Percentiles rank a stretch among this genome's conserved stretches.
These are phyloP conservation scores for Drosophila longiperda DNA, from an alignment of 2,888 invertebrate genomes.

Conservation along the genomic window DNA sequence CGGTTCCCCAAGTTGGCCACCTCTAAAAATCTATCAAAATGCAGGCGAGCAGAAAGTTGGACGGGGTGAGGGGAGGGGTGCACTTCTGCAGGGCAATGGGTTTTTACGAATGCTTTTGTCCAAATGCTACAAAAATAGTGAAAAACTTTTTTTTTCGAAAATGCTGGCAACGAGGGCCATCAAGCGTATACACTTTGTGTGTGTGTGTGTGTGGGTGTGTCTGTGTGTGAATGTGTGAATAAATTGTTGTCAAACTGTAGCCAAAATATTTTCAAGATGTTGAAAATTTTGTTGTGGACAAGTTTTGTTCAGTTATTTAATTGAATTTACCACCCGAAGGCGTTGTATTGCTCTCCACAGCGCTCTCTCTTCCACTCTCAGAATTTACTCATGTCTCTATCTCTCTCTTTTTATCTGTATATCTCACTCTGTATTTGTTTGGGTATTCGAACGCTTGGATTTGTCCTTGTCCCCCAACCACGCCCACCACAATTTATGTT, in stretches of 20 bases:
- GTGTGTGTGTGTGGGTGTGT: not conserved
- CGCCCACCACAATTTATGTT: slow-evolving; percentile 13
- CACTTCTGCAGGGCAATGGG: slow-evolving; percentile 34
- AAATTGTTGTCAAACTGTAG: slow-evolving; percentile 80
- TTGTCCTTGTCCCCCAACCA: slow-evolving; percentile 43
- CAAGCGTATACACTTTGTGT: slow-evolving; percentile 9
- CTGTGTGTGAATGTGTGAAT: slow-evolving; percentile 39
- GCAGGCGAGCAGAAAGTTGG: slow-evolving; percentile 7
- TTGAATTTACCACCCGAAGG: slow-evolving; percentile 78
- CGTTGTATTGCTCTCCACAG: slow-evolving; percentile 31
- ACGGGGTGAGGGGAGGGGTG: not conserved
- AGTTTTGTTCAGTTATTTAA: slow-evolving; percentile 75
- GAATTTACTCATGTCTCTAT: not conserved
- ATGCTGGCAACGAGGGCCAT: slow-evolving; percentile 21
- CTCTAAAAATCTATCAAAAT: slow-evolving; percentile 72
- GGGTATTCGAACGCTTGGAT: slow-evolving; percentile 66
- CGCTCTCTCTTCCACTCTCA: not conserved
- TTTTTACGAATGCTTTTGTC: slow-evolving; percentile 42
- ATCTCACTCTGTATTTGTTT: slow-evolving; percentile 34
- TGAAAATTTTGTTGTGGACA: slow-evolving; percentile 67
- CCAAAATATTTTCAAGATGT: slow-evolving; percentile 72
- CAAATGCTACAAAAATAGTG: slow-evolving; percentile 48
- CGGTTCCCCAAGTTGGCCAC: slow-evolving; percentile 31
- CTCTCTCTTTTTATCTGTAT: slow-evolving; percentile 7
- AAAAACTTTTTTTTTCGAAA: slow-evolving; percentile 58